phyloP scores from a whole-genome alignment of 2,797 vertebrate species.

The Danio aesculapii region DNA sequence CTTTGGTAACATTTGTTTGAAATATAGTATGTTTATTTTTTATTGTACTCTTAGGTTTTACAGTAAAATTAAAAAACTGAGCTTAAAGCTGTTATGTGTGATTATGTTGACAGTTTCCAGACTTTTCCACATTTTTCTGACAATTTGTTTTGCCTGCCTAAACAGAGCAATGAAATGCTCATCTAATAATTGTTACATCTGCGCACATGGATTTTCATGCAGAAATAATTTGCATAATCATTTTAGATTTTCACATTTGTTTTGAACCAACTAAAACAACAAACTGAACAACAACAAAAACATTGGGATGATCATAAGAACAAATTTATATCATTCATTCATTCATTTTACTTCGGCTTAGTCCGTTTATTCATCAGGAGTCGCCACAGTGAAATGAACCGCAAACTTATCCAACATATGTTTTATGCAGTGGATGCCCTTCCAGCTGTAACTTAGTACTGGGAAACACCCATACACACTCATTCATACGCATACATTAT shows the following conservation, averaged over 20 bases:
- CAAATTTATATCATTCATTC: background rate
- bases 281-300: background rate
- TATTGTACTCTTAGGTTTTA: no score
- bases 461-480: no score
- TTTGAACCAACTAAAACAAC: background rate
- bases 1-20: no score
- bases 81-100: background rate
- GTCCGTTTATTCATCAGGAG: no score
- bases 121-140: background rate
- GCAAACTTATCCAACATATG: no score
- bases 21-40: no score
- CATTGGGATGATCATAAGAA: background rate
- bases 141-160: background rate
- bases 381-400: no score
- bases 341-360: no score
- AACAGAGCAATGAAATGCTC: background rate
- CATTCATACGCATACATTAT: no score
- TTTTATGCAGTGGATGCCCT: no score
- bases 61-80: background rate
- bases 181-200: background rate
- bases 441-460: no score
- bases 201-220: background rate
- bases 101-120: background rate
- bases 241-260: no score
- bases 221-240: background rate